Evolutionary conservation across 2,797 vertebrate species (phyloP).

Genomic region (Acanthopagrus latus): DNA sequence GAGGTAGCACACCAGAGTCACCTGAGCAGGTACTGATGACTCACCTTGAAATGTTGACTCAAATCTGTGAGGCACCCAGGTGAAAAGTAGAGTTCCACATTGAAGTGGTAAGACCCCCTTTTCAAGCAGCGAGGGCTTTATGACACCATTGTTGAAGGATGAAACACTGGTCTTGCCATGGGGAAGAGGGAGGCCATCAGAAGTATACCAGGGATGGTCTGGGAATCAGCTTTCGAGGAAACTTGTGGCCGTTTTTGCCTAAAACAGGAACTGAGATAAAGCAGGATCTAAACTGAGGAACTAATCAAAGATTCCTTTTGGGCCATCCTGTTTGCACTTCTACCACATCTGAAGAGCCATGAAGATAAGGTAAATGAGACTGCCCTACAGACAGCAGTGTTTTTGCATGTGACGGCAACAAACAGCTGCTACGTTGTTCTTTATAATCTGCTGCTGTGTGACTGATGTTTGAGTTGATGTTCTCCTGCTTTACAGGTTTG

Average conservation of each 20-base stretch:
- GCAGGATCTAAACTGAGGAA: not conserved
- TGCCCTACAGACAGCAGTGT: not conserved
- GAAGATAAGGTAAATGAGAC: constrained; percentile 1
- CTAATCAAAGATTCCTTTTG: not conserved
- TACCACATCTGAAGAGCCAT: not conserved
- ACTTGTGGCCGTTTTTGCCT: not conserved
- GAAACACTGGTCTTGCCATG: constrained; percentile 13
- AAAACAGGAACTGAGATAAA: not conserved
- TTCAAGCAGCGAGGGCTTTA: constrained; percentile 19
- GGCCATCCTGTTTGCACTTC: not conserved
- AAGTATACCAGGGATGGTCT: constrained; percentile 4
- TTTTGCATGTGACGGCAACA: not conserved
- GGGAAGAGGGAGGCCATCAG: constrained; percentile 15
- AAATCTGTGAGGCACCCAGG: not conserved
- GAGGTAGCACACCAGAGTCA: constrained; percentile 21
- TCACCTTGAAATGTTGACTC: constrained; percentile 1
- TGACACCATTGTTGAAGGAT: constrained; percentile 21
- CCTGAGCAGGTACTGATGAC: constrained; percentile 38
- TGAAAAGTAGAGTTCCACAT: constrained; percentile 28
- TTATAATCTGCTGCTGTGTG: not conserved
- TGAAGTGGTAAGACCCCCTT: constrained; percentile 4
- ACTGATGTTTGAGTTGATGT: not conserved
- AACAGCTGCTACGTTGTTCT: not conserved
- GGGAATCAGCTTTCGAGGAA: constrained; percentile 11
- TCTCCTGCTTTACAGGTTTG: not conserved